A percentile compares a stretch with the other conserved stretches of the same genome.
Evolutionary conservation across 2,113 vertebrate genomes (phyloP).

Genomic region (Patagioenas fasciata): DNA sequence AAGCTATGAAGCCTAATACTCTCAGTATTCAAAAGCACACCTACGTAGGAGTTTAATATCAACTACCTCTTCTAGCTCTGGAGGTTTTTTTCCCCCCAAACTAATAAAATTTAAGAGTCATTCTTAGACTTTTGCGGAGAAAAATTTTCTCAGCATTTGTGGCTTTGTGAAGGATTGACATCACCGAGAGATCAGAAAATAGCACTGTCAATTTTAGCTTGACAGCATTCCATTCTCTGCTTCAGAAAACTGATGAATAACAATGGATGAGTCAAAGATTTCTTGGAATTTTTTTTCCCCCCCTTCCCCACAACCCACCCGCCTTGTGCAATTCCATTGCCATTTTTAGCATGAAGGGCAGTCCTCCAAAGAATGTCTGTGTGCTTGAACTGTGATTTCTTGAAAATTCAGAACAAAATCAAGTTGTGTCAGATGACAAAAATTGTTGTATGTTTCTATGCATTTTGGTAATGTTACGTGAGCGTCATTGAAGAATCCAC

Average conservation of each 20-base stretch:
- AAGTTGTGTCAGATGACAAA: background rate
- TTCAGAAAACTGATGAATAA: slow-evolving; percentile 59
- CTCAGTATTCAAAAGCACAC: background rate
- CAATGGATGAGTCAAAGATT: slow-evolving; percentile 61
- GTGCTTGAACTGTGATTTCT: slow-evolving; percentile 11
- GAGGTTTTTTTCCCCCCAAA: background rate
- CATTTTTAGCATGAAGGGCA: slow-evolving; percentile 19
- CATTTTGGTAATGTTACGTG: background rate
- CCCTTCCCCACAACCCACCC: background rate
- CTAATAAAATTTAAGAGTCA: slow-evolving; percentile 24
- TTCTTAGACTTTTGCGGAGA: background rate
- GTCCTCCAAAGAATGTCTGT: background rate
- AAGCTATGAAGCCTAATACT: slow-evolving; percentile 14
- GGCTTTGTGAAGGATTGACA: slow-evolving; percentile 38
- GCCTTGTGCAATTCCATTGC: slow-evolving; percentile 20
- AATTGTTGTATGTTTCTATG: background rate
- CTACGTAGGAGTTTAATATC: slow-evolving; percentile 17
- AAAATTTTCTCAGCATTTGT: slow-evolving; percentile 9
- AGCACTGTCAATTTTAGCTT: slow-evolving; percentile 32
- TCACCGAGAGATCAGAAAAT: slow-evolving; percentile 51
- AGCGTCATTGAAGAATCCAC: background rate
- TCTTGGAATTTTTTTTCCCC: slow-evolving; percentile 26
- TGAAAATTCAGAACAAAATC: slow-evolving; percentile 9
- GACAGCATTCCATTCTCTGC: slow-evolving; percentile 19
- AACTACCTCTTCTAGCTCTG: background rate